Evolutionary conservation across 2,797 vertebrate genomes (phyloP).

Genomic region (Semaprochilodus insignis): DNA sequence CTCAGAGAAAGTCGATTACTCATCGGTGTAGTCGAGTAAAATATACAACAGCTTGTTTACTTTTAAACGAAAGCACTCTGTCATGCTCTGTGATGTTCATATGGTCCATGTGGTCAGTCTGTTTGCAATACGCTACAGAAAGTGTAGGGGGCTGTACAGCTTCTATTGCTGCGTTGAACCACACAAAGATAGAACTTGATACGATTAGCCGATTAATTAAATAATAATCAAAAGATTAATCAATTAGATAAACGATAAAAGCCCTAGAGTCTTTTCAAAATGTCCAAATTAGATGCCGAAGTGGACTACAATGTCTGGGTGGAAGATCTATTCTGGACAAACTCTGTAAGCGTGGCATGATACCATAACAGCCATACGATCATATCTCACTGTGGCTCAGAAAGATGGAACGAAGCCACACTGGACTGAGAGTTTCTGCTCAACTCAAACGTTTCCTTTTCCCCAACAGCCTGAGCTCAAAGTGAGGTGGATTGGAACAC

Average conservation of each 20-base stretch:
- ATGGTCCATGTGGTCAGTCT: not conserved
- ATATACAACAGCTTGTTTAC: not conserved
- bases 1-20: not conserved
- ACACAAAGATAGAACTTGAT: not conserved
- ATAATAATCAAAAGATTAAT: not conserved
- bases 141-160: not conserved
- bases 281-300: not conserved
- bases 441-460: constrained; percentile 69
- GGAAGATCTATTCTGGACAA: not conserved
- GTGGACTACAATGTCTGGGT: not conserved
- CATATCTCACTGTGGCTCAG: constrained; percentile 78
- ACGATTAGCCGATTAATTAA: not conserved
- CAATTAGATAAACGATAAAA: not conserved
- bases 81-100: not conserved
- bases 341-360: constrained; percentile 37
- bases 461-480: constrained; percentile 69
- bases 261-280: not conserved
- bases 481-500: constrained; percentile 77
- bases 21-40: not conserved
- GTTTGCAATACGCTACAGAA: not conserved
- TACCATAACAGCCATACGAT: constrained; percentile 76
- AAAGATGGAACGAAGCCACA: constrained; percentile 71
- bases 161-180: not conserved
- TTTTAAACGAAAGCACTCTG: not conserved
- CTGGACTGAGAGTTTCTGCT: constrained; percentile 76